Conservation (phyloP, 2,888 invertebrate genomes). For the Liposcelis brunnea region DNA sequence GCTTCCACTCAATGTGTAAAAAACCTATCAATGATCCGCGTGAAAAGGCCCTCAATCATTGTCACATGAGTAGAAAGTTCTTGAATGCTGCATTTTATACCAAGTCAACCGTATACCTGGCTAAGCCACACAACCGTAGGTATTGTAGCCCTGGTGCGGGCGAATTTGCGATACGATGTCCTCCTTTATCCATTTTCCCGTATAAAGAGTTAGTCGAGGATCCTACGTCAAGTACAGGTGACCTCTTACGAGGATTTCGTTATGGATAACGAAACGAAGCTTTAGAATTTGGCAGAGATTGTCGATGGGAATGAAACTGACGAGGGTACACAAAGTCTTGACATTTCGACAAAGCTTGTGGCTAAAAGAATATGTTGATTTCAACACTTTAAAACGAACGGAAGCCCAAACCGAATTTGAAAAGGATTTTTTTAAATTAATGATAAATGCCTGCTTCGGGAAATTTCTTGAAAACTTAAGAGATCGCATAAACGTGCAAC, state of each 20-base stretch:
- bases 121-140: neutral
- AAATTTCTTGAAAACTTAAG: constrained; percentile 22
- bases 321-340: too few species aligned
- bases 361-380: constrained; percentile 18
- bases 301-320: too few species aligned
- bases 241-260: too few species aligned
- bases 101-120: too few species aligned
- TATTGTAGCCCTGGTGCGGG: constrained; percentile 3
- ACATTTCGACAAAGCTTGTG: constrained; percentile 10
- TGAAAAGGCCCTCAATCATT: neutral
- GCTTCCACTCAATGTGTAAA: neutral
- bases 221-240: too few species aligned
- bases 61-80: neutral
- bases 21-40: neutral
- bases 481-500: constrained; percentile 21
- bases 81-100: too few species aligned
- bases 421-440: constrained; percentile 21
- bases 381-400: constrained; percentile 13
- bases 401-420: constrained; percentile 20
- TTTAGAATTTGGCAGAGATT: too few species aligned
- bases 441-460: constrained; percentile 18
- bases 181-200: too few species aligned
- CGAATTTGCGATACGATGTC: neutral
- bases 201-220: too few species aligned
- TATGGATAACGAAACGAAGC: constrained; percentile 5